Evolutionary conservation across 2,888 invertebrate species (phyloP), one percentile per base, ranked within the genome.

Genomic region (Temnothorax ravouxi): DNA sequence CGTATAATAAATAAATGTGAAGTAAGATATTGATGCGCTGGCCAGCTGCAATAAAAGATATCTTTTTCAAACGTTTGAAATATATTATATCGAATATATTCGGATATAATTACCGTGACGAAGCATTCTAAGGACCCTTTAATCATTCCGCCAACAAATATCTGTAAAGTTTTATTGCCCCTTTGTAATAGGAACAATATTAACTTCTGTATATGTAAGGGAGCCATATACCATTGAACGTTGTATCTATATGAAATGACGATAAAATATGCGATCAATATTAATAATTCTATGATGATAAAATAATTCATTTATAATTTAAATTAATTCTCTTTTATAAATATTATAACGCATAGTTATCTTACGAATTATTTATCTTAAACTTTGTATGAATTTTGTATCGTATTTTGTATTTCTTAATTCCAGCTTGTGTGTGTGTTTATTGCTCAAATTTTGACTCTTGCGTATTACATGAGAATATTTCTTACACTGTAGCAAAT

Each of bases 401-500:
- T 71, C 38, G 6, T 25, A 56, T 66, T 66, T 9, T 56, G 0
- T 25, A 29, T 25, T 72, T 25, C 13, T 25, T 44, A 29, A 61
- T 4, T 56, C 18, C 38, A 25, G 2, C 21, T 54, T 4, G 34
- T 34, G 34, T 34, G 34, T 34, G 34, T 34, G 6, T 34, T 34
- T 3, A 47, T 66, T 25, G n/a, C 8, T 44, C 44, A 67, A 67
- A 3, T 44, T 67, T 29, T 54, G 56, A 38, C 15, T n/a, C 18
- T n/a, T 4, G 4, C 3, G 1, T 56, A 21, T 69, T 3, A 56
- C 25, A 29, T 34, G 0, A 34, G 15, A 44, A 69, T 3, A 18
- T 79, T 67, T 69, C 69, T 79, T 79, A 79, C 79, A 41, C 44
- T 34, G 79, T 59, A 69, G 9, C 18, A n/a, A 69, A 56, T 34